Evolutionary conservation across 1,140 invertebrate species (phyloP).

Genomic region (Aphidius ervi): DNA sequence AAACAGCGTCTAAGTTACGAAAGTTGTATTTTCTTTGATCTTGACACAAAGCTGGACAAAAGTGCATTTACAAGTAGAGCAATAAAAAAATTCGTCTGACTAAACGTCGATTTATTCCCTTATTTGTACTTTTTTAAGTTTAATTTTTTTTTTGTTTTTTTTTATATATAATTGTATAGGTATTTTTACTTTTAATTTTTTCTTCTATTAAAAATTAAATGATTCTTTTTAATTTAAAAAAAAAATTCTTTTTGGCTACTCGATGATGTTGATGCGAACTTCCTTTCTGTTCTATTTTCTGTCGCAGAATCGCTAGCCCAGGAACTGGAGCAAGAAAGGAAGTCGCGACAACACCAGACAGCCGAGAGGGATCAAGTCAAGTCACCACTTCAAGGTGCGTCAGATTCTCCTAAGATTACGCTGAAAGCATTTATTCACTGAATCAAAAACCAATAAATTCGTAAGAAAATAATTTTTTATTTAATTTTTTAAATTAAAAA

Average conservation of each 20-base stretch:
- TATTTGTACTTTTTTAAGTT: no score
- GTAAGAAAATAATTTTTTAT: no score
- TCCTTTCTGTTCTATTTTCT: slow-evolving; percentile 30
- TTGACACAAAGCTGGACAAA: no score
- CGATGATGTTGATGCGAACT: slow-evolving; percentile 19
- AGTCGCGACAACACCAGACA: slow-evolving; percentile 70
- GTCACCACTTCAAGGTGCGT: slow-evolving; percentile 74
- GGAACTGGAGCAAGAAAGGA: slow-evolving; percentile 80
- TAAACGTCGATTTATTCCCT: neutral
- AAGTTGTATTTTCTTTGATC: no score
- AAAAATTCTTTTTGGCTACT: slow-evolving; percentile 13
- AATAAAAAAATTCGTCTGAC: slow-evolving; percentile 1
- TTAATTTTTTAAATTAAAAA: neutral
- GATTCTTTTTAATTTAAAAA: neutral
- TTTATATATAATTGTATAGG: no score
- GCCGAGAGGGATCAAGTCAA: slow-evolving; percentile 75
- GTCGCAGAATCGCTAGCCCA: slow-evolving; percentile 76
- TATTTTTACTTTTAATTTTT: slow-evolving; percentile 12
- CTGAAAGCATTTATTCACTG: neutral
- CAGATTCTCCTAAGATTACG: slow-evolving; percentile 11
- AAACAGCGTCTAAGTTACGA: no score
- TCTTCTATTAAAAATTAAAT: slow-evolving; percentile 8
- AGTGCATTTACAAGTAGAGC: no score
- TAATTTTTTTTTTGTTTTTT: no score
- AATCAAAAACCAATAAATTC: neutral